phyloP scores from a whole-genome alignment of 2,888 invertebrate genomes.

The Pinctada fucata region DNA sequence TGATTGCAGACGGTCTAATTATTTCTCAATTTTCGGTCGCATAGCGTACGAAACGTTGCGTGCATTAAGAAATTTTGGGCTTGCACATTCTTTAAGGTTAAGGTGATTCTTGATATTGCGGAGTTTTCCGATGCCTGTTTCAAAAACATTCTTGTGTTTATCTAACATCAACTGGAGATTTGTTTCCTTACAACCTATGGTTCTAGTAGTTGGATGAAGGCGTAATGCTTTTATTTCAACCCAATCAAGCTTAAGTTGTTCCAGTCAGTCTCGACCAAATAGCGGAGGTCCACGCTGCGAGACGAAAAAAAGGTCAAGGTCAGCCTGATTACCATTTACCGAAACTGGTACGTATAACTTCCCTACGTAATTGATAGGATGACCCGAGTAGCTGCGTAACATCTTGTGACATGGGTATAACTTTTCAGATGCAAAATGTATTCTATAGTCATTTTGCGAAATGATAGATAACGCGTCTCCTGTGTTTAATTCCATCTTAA shows the following conservation, averaged over 20 bases:
- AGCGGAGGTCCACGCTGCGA: too few species aligned
- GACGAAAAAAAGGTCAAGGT: too few species aligned
- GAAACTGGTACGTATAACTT: too few species aligned
- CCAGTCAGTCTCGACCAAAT: neutral
- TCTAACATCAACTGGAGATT: neutral
- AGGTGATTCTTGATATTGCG: slow-evolving; percentile 13
- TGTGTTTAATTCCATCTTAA: too few species aligned
- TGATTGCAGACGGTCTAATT: slow-evolving; percentile 23
- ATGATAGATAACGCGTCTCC: too few species aligned
- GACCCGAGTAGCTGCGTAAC: too few species aligned
- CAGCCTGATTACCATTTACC: too few species aligned
- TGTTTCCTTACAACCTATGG: neutral
- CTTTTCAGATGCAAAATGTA: too few species aligned
- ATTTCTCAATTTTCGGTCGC: slow-evolving; percentile 20
- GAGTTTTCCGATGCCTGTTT: slow-evolving; percentile 2
- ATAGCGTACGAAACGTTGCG: slow-evolving; percentile 26
- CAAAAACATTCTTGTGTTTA: slow-evolving; percentile 12
- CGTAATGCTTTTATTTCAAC: slow-evolving; percentile 13
- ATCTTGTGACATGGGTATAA: too few species aligned
- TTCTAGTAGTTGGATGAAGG: neutral
- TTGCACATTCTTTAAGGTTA: slow-evolving; percentile 5
- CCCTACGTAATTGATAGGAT: too few species aligned
- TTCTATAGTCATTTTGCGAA: too few species aligned
- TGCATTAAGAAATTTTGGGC: slow-evolving; percentile 28
- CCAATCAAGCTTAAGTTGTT: slow-evolving; percentile 20